Percentiles rank a stretch among this genome's conserved stretches.
Conservation (phyloP, 2,888 invertebrate genomes). For the Drosophila peninsularis region DNA sequence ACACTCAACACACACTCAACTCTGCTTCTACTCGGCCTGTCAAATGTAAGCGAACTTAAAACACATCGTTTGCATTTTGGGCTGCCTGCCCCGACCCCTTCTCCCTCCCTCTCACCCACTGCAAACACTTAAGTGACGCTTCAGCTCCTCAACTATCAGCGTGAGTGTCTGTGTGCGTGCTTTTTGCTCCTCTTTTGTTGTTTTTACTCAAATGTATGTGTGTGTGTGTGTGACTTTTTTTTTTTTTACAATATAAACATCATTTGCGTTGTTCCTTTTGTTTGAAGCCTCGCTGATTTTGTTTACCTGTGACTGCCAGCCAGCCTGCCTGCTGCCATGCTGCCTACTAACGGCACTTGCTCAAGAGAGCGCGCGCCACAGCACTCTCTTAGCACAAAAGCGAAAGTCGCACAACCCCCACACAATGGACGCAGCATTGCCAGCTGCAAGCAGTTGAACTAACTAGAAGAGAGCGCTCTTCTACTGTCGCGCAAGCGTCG, state of each 20-base stretch:
- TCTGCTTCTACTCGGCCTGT: conserved; percentile 64
- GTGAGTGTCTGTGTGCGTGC: conserved; percentile 59
- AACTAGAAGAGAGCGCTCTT: conserved; percentile 16
- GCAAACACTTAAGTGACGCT: conserved; percentile 75
- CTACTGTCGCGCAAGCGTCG: conserved; percentile 28
- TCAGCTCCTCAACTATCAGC: conserved; percentile 74
- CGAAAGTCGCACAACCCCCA: conserved; percentile 65
- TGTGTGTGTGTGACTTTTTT: conserved; percentile 27
- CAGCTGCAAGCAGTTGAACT: conserved; percentile 22
- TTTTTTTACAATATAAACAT: conserved; percentile 77
- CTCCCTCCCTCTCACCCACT: neutral
- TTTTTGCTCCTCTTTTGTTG: conserved; percentile 54
- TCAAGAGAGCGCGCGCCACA: conserved; percentile 21
- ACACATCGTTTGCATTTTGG: conserved; percentile 77
- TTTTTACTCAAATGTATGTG: conserved; percentile 25
- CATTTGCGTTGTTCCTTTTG: conserved; percentile 78
- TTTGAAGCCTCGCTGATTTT: conserved; percentile 73
- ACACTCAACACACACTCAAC: conserved; percentile 52
- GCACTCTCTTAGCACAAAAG: conserved; percentile 58
- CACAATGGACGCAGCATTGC: conserved; percentile 55
- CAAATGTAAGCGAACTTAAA: conserved; percentile 80
- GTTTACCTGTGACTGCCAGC: conserved; percentile 67
- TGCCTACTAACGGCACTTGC: conserved; percentile 45
- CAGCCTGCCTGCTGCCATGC: neutral
- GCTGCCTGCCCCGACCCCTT: neutral